These are phyloP conservation scores for Cyphomyrmex costatus DNA, from an alignment of 1,140 invertebrate species.

Conservation along the genomic window DNA sequence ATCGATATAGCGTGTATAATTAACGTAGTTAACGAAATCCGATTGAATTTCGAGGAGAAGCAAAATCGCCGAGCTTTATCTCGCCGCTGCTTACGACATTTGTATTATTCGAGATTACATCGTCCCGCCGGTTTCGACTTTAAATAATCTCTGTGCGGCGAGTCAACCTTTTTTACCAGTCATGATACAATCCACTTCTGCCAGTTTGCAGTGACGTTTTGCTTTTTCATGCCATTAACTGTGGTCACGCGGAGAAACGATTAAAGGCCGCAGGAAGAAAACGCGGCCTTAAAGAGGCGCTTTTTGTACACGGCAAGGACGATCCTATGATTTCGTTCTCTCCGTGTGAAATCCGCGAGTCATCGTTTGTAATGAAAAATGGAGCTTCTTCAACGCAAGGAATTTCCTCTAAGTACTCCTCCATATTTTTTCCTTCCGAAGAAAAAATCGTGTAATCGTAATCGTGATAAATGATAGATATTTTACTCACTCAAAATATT, in stretches of 20 bases:
- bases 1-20: neutral
- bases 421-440: neutral
- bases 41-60: neutral
- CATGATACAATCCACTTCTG: conserved; percentile 40
- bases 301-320: conserved; percentile 17
- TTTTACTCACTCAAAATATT: neutral
- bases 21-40: conserved; percentile 5
- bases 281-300: conserved; percentile 18
- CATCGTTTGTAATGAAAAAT: conserved; percentile 22
- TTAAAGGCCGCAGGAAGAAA: conserved; percentile 1
- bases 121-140: neutral
- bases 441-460: neutral
- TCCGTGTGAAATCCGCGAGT: neutral
- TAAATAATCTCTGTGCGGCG: neutral
- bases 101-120: conserved; percentile 1
- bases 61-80: neutral
- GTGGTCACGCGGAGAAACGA: conserved; percentile 27
- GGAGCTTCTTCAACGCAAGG: neutral
- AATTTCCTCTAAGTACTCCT: neutral
- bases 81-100: neutral
- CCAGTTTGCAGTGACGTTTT: conserved; percentile 12
- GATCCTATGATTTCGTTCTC: neutral
- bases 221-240: conserved; percentile 53
- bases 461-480: conserved; percentile 10
- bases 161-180: neutral